Base-by-base conservation (phyloP, 30 jellyfish, hydroid and myxozoan species). In the Chironex yamaguchii region DNA sequence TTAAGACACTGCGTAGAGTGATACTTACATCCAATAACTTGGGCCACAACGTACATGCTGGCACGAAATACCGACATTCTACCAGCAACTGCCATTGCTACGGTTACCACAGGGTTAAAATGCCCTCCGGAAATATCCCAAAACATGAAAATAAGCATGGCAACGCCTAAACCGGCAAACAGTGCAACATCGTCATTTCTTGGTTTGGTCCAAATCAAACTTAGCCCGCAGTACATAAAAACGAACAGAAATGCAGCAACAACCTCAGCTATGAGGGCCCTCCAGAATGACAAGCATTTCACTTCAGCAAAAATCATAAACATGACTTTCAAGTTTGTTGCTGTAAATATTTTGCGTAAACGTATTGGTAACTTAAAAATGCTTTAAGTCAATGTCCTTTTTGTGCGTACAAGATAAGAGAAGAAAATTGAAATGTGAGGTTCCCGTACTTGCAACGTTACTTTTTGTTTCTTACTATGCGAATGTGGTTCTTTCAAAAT, bases 241-340 rank as follows among this genome's bases (percentile, higher is more conserved):
- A 42, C 58, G 17, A 42, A 42, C 17, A 42, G 17, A 9, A 42
- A 42, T 42, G 58, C 9, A 6, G 58, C 58, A 42, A 42, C 17
- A 17, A 6, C 9, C 17, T 42, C 58, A 6, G 58, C 58, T 42
- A 42, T 42, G 9, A 42, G 13, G 9, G 58, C 58, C 17, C 9
- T 42, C 58, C 58, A 42, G 58, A 42, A 42, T 42, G 58, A 42
- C n/a, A n/a, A n/a, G n/a, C n/a, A n/a, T n/a, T n/a, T n/a, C n/a
- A n/a, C n/a, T n/a, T n/a, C n/a, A n/a, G n/a, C n/a, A n/a, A n/a
- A n/a, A n/a, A n/a, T n/a, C n/a, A n/a, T n/a, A n/a, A n/a, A n/a
- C n/a, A n/a, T n/a, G n/a, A n/a, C n/a, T n/a, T n/a, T n/a, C n/a
- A n/a, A n/a, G n/a, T n/a, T n/a, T n/a, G n/a, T n/a, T n/a, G n/a